Percentiles rank a stretch among this genome's conserved stretches.
phyloP scores from a whole-genome alignment of 2,797 vertebrate genomes.

The Dromococcyx pavoninus region DNA sequence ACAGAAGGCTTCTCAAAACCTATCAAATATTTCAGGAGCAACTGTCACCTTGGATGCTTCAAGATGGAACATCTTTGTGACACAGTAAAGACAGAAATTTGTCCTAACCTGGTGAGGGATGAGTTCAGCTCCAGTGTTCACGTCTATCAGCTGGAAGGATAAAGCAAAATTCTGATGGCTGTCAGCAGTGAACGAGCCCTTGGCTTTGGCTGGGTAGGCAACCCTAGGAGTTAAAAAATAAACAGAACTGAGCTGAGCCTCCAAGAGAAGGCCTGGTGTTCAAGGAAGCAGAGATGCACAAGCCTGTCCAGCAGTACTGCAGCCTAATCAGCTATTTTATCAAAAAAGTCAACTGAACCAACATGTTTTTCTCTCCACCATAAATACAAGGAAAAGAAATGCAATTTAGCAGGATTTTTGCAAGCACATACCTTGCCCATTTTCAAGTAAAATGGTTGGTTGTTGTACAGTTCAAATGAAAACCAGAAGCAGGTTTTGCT shows the following conservation, averaged over 20 bases:
- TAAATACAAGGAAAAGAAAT: neutral
- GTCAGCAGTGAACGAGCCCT: slow-evolving; percentile 90
- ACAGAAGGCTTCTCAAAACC: slow-evolving; percentile 2
- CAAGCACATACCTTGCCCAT: neutral
- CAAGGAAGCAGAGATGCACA: neutral
- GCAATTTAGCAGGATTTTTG: neutral
- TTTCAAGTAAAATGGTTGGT: neutral
- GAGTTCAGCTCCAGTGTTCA: slow-evolving; percentile 91
- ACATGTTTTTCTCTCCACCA: neutral
- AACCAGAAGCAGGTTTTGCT: neutral
- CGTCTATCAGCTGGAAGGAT: slow-evolving; percentile 92
- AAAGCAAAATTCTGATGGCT: slow-evolving; percentile 98
- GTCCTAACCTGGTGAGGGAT: slow-evolving; percentile 93
- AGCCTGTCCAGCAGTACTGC: neutral
- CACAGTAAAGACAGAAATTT: neutral
- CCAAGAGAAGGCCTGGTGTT: neutral
- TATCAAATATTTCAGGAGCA: neutral
- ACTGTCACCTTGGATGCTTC: neutral
- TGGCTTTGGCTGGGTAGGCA: slow-evolving; percentile 91
- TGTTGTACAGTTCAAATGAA: neutral
- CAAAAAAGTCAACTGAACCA: neutral
- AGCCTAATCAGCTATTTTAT: neutral
- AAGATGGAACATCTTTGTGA: neutral
- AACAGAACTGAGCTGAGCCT: neutral
- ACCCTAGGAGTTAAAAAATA: slow-evolving; percentile 77